Conservation (phyloP, 2,888 invertebrate species). For the Malthinus flaveolus region DNA sequence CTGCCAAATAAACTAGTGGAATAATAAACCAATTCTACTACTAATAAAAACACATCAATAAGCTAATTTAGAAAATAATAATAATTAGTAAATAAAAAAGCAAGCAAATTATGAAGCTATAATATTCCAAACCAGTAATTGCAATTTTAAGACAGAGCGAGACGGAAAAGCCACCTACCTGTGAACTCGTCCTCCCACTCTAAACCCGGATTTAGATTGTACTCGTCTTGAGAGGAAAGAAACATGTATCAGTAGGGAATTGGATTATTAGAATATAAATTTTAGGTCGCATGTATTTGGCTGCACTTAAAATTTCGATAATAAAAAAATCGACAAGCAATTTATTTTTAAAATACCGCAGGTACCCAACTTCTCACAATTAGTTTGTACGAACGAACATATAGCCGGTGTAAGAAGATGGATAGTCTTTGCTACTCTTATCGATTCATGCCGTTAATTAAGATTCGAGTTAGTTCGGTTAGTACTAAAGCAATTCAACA, state of each 20-base stretch:
- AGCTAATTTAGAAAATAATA: conserved; percentile 8
- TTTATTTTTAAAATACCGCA: not conserved
- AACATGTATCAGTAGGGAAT: conserved; percentile 47
- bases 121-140: conserved; percentile 20
- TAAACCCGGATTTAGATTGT: conserved; percentile 99
- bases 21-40: not conserved
- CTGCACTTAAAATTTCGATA: conserved; percentile 31
- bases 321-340: conserved; percentile 7
- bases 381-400: not conserved
- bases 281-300: conserved; percentile 32
- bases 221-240: conserved; percentile 90
- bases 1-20: no score
- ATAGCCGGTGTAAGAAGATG: conserved; percentile 22
- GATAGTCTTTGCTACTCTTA: conserved; percentile 3
- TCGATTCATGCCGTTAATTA: not conserved
- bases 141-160: conserved; percentile 28
- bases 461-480: not conserved
- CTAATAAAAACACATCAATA: conserved; percentile 6
- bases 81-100: conserved; percentile 12
- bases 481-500: conserved; percentile 2
- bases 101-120: conserved; percentile 26
- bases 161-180: conserved; percentile 78
- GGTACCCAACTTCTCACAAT: conserved; percentile 24
- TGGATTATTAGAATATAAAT: conserved; percentile 29
- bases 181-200: conserved; percentile 99